Base-by-base conservation (phyloP, 2,113 vertebrate species). In the Paedocypris sp. region DNA sequence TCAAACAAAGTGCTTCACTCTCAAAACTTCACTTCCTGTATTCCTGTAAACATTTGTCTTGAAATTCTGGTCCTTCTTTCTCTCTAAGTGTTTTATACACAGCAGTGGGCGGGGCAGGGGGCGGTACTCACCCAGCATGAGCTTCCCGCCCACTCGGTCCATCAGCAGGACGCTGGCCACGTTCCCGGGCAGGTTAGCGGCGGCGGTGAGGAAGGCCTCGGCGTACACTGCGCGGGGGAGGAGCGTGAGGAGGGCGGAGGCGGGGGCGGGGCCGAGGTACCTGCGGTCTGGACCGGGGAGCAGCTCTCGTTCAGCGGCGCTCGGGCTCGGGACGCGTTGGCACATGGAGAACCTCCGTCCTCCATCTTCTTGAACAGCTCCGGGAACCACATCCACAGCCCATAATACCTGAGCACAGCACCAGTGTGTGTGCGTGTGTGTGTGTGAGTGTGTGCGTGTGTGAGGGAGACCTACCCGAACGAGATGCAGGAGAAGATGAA, bases 311-410 rank as follows among this genome's bases (percentile, higher is more conserved):
- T 80, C 7, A 23, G 19, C 2, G n/a, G 1, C 0, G 26, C 22
- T 31, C 66, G 68, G 1, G 13, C 12, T 6, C 25, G 35, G 12
- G 79, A 73, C 15, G 63, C 8, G 41, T 80, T 82, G 50, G 76
- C 49, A 20, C 85, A 86, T 1, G 83, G 77, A 0, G 80, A 81
- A 2, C 82, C 82, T 0, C 81, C 80, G 0, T 43, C 67, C 42
- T 86, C 82, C 0, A 72, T 22, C 46, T 80, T 76, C 12, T 45
- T 58, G 20, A 87, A 81, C 13, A 86, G 77, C 71, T 81, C 82
- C 0, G 83, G 85, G 52, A 85, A 83, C 85, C 85, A 87, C 85
- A 86, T 86, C 86, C 85, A 87, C 54, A 86, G 75, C 0, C 86
- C 85, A 4, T 86, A 87, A 58, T 81, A 87, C 3, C 85, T 87